Percentiles rank a stretch among this genome's conserved stretches.
phyloP scores from a whole-genome alignment of 1,140 invertebrate species.

The Polypedilum pembai region DNA sequence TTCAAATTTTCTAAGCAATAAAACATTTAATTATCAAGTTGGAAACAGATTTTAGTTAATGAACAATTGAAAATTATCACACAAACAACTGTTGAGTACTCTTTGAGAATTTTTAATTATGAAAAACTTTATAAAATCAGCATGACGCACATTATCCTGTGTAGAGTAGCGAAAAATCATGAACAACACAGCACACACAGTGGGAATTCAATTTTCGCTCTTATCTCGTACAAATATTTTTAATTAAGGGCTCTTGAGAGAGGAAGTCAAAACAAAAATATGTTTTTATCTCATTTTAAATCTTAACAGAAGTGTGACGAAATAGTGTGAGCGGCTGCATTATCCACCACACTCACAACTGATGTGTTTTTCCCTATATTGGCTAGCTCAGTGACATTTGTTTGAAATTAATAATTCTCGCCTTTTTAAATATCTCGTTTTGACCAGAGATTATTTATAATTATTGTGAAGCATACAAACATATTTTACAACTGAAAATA shows the following conservation, averaged over 20 bases:
- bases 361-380: neutral
- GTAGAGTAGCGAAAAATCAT: neutral
- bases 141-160: neutral
- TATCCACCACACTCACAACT: neutral
- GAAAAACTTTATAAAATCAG: constrained; percentile 2
- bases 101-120: neutral
- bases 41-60: neutral
- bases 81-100: neutral
- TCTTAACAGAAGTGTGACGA: constrained; percentile 16
- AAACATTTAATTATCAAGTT: neutral
- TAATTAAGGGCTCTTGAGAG: constrained; percentile 12
- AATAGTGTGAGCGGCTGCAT: neutral
- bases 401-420: neutral
- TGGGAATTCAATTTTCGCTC: neutral
- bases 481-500: neutral
- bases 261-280: neutral
- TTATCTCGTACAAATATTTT: neutral
- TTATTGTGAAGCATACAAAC: neutral
- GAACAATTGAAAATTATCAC: neutral
- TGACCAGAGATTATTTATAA: constrained; percentile 9
- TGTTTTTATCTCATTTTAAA: constrained; percentile 19
- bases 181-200: neutral
- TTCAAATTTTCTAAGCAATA: constrained; percentile 4
- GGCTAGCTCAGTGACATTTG: neutral
- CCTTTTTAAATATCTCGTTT: neutral